Conservation (phyloP, 2,113 vertebrate species). For the Cryptomyrus ogoouensis region DNA sequence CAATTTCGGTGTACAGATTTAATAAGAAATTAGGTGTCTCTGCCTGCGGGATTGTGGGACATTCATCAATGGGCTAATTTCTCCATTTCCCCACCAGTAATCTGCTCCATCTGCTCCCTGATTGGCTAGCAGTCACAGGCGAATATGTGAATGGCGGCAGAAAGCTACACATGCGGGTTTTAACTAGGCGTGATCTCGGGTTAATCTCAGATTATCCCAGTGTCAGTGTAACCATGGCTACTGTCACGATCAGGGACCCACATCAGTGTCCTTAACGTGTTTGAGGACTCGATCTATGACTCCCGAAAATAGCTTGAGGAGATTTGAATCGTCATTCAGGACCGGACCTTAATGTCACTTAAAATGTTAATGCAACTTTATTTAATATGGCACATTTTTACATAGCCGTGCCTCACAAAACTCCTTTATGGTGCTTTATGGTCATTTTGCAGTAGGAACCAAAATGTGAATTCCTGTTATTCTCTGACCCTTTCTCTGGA, state of each 20-base stretch:
- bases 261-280: not conserved
- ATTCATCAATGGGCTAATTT: not conserved
- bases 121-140: not conserved
- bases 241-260: not conserved
- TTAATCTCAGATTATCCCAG: not conserved
- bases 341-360: not conserved
- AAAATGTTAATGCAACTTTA: not conserved
- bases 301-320: not conserved
- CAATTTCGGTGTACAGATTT: not conserved
- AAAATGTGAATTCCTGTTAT: not conserved
- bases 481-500: not conserved
- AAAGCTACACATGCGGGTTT: not conserved
- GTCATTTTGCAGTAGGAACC: not conserved
- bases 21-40: not conserved
- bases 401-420: not conserved
- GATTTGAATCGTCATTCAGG: not conserved
- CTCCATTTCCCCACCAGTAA: not conserved
- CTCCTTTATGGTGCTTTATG: not conserved
- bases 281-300: not conserved
- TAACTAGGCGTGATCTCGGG: not conserved
- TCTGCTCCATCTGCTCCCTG: not conserved
- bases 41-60: not conserved
- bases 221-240: not conserved
- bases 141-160: not conserved
- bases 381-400: not conserved